These are phyloP conservation scores for Vanessa atalanta DNA, from an alignment of 1,140 invertebrate genomes.

Conservation along the genomic window DNA sequence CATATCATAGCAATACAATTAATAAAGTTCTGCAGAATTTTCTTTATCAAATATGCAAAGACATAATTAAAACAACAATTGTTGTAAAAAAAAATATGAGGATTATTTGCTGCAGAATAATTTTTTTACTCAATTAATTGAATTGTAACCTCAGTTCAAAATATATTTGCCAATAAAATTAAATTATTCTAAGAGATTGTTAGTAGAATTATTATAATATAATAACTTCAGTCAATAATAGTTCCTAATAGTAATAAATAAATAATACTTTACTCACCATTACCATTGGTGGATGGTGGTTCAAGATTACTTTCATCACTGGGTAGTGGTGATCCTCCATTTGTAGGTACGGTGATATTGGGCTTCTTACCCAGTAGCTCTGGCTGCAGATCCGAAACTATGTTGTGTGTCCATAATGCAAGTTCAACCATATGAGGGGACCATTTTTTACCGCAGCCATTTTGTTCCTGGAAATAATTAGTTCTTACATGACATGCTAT, in stretches of 20 bases:
- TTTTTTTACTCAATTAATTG: no score
- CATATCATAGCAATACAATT: no score
- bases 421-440: constrained; percentile 93
- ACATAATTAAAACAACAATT: no score
- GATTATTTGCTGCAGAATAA: no score
- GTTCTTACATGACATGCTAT: background rate
- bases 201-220: no score
- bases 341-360: constrained; percentile 53
- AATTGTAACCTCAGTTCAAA: no score
- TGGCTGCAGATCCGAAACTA: constrained; percentile 90
- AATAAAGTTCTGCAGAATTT: no score
- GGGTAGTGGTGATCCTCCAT: constrained; percentile 71
- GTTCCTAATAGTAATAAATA: background rate
- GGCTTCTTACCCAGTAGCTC: constrained; percentile 90
- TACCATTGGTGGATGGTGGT: constrained; percentile 80
- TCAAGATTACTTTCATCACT: constrained; percentile 83
- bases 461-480: constrained; percentile 76
- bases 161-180: no score
- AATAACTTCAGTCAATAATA: no score
- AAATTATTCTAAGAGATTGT: no score
- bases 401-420: constrained; percentile 94
- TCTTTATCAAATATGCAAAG: no score
- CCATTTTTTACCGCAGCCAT: constrained; percentile 83
- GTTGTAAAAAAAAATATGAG: no score
- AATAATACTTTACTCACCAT: constrained; percentile 51